A percentile compares a stretch with the other conserved stretches of the same genome.
These are phyloP conservation scores for Esperia sulphurella DNA, from an alignment of 2,888 invertebrate species.

Conservation along the genomic window DNA sequence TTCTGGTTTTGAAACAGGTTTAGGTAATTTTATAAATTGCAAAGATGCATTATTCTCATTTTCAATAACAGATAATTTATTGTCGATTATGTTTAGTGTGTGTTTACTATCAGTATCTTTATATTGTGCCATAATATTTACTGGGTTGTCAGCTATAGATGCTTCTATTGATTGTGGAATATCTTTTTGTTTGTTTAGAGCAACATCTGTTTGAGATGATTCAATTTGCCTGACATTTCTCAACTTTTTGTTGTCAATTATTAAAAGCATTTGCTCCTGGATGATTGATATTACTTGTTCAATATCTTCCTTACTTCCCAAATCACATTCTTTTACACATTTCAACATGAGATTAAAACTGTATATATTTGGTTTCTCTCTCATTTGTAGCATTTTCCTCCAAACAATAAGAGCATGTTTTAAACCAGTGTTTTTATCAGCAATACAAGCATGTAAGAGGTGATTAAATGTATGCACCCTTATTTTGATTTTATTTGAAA, in stretches of 20 bases:
- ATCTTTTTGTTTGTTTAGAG: neutral
- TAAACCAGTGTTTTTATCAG: conserved; percentile 89
- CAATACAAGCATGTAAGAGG: conserved; percentile 90
- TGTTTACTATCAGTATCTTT: neutral
- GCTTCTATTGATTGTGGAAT: neutral
- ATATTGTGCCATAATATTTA: neutral
- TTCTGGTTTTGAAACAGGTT: conserved; percentile 14
- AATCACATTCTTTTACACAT: conserved; percentile 88
- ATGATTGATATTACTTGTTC: conserved; percentile 66
- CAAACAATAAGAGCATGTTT: conserved; percentile 91
- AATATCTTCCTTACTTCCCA: conserved; percentile 83
- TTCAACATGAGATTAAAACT: conserved; percentile 90
- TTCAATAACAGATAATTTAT: conserved; percentile 12
- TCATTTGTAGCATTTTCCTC: conserved; percentile 86
- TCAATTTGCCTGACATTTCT: conserved; percentile 18
- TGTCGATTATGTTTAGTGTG: conserved; percentile 5
- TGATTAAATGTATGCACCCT: conserved; percentile 86
- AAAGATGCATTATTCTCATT: conserved; percentile 21
- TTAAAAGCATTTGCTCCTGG: conserved; percentile 37
- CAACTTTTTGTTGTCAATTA: conserved; percentile 10
- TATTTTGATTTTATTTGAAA: conserved; percentile 79
- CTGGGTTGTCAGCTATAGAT: neutral
- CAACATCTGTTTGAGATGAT: conserved; percentile 9
- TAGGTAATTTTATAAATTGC: conserved; percentile 27
- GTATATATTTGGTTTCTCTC: conserved; percentile 83